These are phyloP conservation scores for Helostoma temminkii DNA, from an alignment of 2,797 vertebrate species.

Conservation along the genomic window DNA sequence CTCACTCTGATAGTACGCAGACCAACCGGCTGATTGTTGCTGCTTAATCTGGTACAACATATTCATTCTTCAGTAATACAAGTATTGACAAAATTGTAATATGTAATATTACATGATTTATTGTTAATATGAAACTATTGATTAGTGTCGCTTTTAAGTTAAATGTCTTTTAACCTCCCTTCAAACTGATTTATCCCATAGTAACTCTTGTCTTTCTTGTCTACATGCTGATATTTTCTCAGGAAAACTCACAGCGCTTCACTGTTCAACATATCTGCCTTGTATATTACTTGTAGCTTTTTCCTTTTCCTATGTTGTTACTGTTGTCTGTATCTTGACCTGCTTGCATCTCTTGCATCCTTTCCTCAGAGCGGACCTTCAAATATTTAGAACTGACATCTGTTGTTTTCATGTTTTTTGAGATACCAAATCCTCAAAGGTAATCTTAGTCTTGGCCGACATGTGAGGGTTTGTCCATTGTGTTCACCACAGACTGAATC, in stretches of 20 bases:
- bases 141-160: slow-evolving; percentile 10
- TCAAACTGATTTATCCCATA: not conserved
- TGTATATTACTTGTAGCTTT: not conserved
- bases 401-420: not conserved
- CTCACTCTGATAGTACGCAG: not conserved
- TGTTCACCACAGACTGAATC: not conserved
- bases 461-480: slow-evolving; percentile 14
- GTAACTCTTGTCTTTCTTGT: not conserved
- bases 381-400: not conserved
- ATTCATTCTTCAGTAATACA: slow-evolving; percentile 49
- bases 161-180: not conserved
- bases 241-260: no score
- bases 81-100: no score
- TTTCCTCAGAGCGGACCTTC: not conserved
- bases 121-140: not conserved
- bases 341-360: not conserved
- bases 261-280: no score
- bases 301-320: not conserved
- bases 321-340: not conserved
- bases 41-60: slow-evolving; percentile 25
- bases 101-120: no score
- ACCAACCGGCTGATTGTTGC: slow-evolving; percentile 16
- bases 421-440: not conserved
- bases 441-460: not conserved
- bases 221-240: not conserved